Conservation (phyloP, 2,113 vertebrate genomes). For the Corydoras maculifer region DNA sequence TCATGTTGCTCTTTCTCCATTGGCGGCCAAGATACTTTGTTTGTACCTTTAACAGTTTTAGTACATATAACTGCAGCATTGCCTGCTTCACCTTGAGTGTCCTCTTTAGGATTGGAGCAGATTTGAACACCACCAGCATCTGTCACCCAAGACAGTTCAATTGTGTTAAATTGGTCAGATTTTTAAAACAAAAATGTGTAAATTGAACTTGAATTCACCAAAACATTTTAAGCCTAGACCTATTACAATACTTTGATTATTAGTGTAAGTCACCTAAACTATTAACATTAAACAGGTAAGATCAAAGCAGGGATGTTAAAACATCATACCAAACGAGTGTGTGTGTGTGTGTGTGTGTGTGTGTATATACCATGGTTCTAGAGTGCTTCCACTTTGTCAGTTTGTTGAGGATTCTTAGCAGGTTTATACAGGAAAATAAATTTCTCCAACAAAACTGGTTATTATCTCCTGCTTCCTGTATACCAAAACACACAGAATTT, state of each 20-base stretch:
- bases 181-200: too few species aligned
- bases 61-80: constrained; percentile 97
- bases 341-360: constrained; percentile 12
- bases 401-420: constrained; percentile 95
- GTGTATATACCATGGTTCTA: constrained; percentile 84
- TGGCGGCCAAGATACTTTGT: constrained; percentile 95
- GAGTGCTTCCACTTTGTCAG: constrained; percentile 99
- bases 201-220: background rate
- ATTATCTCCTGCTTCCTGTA: constrained; percentile 93
- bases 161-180: background rate
- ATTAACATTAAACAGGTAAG: background rate
- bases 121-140: constrained; percentile 99
- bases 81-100: constrained; percentile 97
- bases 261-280: too few species aligned
- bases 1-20: constrained; percentile 99
- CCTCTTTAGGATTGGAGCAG: constrained; percentile 95
- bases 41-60: constrained; percentile 95
- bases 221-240: background rate
- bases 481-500: constrained; percentile 26
- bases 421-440: constrained; percentile 95
- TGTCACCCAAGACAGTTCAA: constrained; percentile 40
- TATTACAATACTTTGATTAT: too few species aligned
- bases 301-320: background rate
- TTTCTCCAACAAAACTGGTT: constrained; percentile 99
- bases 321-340: background rate